Evolutionary conservation across 2,113 vertebrate genomes (phyloP).

Genomic region (Anolis carolinensis): DNA sequence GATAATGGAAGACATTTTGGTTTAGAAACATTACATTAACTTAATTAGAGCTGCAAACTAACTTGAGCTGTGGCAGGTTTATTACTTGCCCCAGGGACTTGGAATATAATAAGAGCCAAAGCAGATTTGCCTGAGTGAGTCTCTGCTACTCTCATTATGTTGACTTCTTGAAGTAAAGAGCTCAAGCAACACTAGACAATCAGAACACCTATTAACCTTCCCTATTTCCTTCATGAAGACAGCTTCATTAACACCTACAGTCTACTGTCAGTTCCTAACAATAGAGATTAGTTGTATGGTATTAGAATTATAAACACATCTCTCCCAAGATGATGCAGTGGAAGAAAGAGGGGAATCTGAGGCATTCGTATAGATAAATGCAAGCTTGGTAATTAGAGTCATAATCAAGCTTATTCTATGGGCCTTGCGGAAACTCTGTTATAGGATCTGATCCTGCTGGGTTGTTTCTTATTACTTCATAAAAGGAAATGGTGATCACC

Average conservation of each 20-base stretch:
- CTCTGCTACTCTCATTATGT: not conserved
- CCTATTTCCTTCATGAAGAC: rapidly evolving
- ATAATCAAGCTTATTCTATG: not conserved
- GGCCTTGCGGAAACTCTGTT: not conserved
- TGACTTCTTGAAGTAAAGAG: not conserved
- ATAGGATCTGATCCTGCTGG: not conserved
- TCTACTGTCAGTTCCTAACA: not conserved
- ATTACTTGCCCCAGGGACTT: rapidly evolving
- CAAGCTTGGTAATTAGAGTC: not conserved
- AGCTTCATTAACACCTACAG: not conserved
- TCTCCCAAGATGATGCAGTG: not conserved
- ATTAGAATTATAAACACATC: not conserved
- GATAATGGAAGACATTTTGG: not conserved
- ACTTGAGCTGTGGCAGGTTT: constrained; percentile 5
- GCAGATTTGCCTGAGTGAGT: not conserved
- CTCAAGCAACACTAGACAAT: not conserved
- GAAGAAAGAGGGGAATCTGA: not conserved
- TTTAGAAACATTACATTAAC: not conserved
- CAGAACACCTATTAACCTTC: not conserved
- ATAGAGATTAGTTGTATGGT: not conserved
- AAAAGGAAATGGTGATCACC: not conserved
- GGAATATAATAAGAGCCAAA: not conserved
- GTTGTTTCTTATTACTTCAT: not conserved
- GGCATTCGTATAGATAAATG: not conserved
- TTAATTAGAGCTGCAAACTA: constrained; percentile 33